Base-by-base conservation (phyloP, 2,888 invertebrate genomes). In the Ophioninae sp. region DNA sequence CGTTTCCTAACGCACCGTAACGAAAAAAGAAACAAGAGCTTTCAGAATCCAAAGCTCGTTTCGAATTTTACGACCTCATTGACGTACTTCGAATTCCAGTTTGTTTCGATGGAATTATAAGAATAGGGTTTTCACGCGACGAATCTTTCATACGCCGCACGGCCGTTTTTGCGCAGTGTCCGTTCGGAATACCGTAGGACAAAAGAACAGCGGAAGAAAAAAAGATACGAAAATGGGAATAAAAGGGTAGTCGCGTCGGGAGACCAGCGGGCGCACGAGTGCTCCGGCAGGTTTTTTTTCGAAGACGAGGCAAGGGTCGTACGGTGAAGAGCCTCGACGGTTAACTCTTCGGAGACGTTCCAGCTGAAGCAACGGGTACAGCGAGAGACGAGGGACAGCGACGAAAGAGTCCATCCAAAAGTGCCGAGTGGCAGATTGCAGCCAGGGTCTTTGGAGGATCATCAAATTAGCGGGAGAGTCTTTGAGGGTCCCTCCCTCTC, bases 391-490 rank as follows among this genome's bases (percentile, higher is more conserved):
- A 64, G 64, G 56, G 75, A 79, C 79, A 79, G 86, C 83, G 83
- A 85, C 85, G 86, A 87, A 86, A 85, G 83, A 84, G 87, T 86
- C 83, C 84, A 85, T 83, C 85, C 84, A 88, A 88, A 88, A 90
- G 88, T 87, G 87, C 88, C 86, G 90, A 89, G 91, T 89, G 90
- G 91, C 91, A 90, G 91, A 91, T 91, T 92, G 91, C 91, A 89
- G 90, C 88, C 89, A 86, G 85, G 87, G 89, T 86, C 90, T 91
- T 89, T 92, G 90, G 91, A 92, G 92, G 92, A 92, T 92, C 92
- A 92, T 92, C 92, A 92, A 92, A 92, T 92, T 92, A 92, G 92
- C 90, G 89, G 87, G 89, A 91, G 91, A 91, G 90, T 91, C 92
- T 91, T 92, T 90, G 92, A 92, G 91, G 89, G 88, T 89, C 87